These are phyloP conservation scores for Aphelenchoides besseyi DNA, from an alignment of 1,140 invertebrate genomes.

Conservation along the genomic window DNA sequence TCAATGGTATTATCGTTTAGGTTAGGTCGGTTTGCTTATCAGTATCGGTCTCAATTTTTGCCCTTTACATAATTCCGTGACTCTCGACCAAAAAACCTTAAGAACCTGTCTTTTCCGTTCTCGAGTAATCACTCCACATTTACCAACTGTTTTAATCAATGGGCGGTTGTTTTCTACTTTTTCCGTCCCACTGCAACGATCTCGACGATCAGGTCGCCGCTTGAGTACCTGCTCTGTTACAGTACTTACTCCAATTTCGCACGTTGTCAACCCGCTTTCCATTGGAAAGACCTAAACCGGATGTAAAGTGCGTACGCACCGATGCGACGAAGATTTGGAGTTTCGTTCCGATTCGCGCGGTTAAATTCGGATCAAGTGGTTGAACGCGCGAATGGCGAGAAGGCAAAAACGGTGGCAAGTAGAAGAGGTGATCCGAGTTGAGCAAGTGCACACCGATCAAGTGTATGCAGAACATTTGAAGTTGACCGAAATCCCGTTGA, in stretches of 20 bases:
- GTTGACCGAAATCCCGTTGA: background rate
- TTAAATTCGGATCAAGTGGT: constrained; percentile 1
- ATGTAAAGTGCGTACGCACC: background rate
- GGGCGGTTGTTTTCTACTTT: background rate
- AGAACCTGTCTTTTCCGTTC: constrained; percentile 1
- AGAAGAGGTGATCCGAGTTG: background rate
- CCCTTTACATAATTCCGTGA: background rate
- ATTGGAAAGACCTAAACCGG: background rate
- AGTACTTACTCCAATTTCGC: background rate
- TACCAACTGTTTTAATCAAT: constrained; percentile 1
- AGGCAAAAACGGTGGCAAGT: background rate
- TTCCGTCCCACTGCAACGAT: background rate
- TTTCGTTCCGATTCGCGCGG: background rate
- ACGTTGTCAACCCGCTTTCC: background rate
- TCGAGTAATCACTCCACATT: background rate
- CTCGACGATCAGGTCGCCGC: background rate
- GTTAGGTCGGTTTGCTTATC: background rate
- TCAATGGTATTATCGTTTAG: constrained; percentile 1
- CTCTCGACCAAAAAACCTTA: background rate
- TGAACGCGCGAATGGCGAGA: background rate
- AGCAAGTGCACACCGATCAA: background rate
- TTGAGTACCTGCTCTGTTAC: background rate
- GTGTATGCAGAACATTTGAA: background rate
- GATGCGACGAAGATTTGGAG: background rate
- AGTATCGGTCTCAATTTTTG: background rate